Percentiles rank a stretch among this genome's conserved stretches.
Conservation (phyloP, 2,113 vertebrate genomes). For the Triplophysa dalaica region DNA sequence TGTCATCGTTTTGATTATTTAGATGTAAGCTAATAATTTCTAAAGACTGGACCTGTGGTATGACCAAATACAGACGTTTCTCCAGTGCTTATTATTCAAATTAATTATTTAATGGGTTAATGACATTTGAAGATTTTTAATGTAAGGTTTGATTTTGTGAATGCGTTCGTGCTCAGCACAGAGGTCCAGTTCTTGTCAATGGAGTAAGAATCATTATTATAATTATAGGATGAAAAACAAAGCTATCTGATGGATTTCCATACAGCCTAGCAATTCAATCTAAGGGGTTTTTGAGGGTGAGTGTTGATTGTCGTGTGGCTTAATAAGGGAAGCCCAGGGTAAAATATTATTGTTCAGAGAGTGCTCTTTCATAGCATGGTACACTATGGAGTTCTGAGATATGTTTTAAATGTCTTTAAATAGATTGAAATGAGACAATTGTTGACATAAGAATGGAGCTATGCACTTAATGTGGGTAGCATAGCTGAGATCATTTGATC, state of each 20-base stretch:
- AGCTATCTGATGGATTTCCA: neutral
- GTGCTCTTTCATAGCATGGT: too few species aligned
- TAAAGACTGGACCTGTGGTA: slow-evolving; percentile 28
- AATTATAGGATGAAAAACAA: slow-evolving; percentile 66
- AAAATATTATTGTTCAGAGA: too few species aligned
- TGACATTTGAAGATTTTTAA: slow-evolving; percentile 67
- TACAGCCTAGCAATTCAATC: neutral
- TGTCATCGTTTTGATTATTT: slow-evolving; percentile 60
- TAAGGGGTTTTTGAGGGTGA: neutral
- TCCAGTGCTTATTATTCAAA: slow-evolving; percentile 63
- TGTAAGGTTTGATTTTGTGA: slow-evolving; percentile 32
- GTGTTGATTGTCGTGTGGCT: too few species aligned
- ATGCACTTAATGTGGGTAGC: too few species aligned
- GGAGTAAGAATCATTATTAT: slow-evolving; percentile 61
- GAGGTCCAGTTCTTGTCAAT: slow-evolving; percentile 68
- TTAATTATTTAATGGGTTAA: slow-evolving; percentile 75
- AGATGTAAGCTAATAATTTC: slow-evolving; percentile 59
- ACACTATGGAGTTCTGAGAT: too few species aligned
- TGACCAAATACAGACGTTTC: slow-evolving; percentile 58
- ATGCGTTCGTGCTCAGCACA: slow-evolving; percentile 42
- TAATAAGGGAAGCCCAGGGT: too few species aligned
- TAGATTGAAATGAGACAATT: too few species aligned
- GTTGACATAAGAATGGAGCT: too few species aligned
- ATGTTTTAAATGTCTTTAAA: too few species aligned
- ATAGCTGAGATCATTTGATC: too few species aligned